Percentiles rank a stretch among this genome's conserved stretches.
Evolutionary conservation across 2,113 vertebrate genomes (phyloP).

Genomic region (Seriola dumerili): DNA sequence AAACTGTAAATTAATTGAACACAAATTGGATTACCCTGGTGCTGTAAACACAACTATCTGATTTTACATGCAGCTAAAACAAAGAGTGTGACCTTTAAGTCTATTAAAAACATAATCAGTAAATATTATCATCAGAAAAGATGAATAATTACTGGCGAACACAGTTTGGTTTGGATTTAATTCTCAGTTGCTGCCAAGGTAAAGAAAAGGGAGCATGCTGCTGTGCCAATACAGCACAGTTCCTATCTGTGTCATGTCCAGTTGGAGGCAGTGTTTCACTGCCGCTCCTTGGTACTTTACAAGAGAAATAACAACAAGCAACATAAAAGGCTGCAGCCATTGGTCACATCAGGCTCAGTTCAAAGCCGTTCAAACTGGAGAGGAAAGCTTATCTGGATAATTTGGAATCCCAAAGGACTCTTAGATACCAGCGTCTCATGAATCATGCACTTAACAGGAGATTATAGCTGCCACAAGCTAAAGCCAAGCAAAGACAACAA

Average conservation of each 20-base stretch:
- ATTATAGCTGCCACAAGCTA: slow-evolving; percentile 46
- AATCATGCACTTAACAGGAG: slow-evolving; percentile 55
- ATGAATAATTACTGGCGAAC: slow-evolving; percentile 12
- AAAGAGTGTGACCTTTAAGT: slow-evolving; percentile 16
- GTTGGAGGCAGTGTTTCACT: slow-evolving; percentile 76
- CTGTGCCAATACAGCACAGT: slow-evolving; percentile 28
- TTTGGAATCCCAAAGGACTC: slow-evolving; percentile 64
- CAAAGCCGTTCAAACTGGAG: slow-evolving; percentile 54
- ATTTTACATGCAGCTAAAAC: slow-evolving; percentile 4
- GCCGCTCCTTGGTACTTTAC: background rate
- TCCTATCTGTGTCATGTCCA: slow-evolving; percentile 53
- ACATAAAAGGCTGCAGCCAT: slow-evolving; percentile 42
- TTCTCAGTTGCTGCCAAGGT: slow-evolving; percentile 29
- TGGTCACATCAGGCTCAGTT: slow-evolving; percentile 59
- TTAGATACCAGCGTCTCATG: slow-evolving; percentile 49
- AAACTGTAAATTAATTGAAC: background rate
- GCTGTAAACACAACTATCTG: slow-evolving; percentile 27
- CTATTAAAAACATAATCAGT: slow-evolving; percentile 9
- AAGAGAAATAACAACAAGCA: slow-evolving; percentile 17
- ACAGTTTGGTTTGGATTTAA: slow-evolving; percentile 23
- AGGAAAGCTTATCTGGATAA: slow-evolving; percentile 66
- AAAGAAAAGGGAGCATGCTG: slow-evolving; percentile 21
- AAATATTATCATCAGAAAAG: slow-evolving; percentile 36
- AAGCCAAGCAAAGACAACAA: slow-evolving; percentile 37
- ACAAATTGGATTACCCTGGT: background rate